Percentiles rank a stretch among this genome's conserved stretches.
These are phyloP conservation scores for Zele albiditarsus DNA, from an alignment of 2,888 invertebrate genomes.

Conservation along the genomic window DNA sequence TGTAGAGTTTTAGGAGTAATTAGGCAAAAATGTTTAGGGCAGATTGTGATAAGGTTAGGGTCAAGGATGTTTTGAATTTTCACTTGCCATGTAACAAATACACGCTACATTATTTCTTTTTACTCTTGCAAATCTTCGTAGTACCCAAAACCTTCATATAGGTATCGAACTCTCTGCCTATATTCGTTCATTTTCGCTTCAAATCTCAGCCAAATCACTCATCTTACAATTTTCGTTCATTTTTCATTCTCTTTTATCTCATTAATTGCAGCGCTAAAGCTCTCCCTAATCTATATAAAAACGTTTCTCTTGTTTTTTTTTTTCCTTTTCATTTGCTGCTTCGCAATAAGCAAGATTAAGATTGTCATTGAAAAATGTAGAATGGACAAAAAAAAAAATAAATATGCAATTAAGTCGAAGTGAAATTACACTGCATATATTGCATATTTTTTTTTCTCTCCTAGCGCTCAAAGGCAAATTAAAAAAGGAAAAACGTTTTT, in stretches of 20 bases:
- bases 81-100: constrained; percentile 50
- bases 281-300: constrained; percentile 53
- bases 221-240: constrained; percentile 16
- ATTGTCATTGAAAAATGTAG: constrained; percentile 3
- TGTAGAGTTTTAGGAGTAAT: constrained; percentile 26
- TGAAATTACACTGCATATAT: constrained; percentile 4
- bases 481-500: constrained; percentile 10
- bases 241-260: neutral
- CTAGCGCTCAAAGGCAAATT: neutral
- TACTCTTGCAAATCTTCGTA: constrained; percentile 38
- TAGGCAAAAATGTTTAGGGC: constrained; percentile 16
- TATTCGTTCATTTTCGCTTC: constrained; percentile 31
- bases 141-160: constrained; percentile 1
- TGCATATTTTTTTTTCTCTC: neutral
- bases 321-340: neutral
- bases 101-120: constrained; percentile 28
- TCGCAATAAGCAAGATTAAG: constrained; percentile 21
- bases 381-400: constrained; percentile 8
- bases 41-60: constrained; percentile 40
- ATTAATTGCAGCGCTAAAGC: constrained; percentile 65
- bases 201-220: constrained; percentile 36
- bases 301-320: neutral
- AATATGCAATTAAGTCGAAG: neutral
- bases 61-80: constrained; percentile 54
- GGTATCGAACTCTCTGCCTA: constrained; percentile 29